Conservation (phyloP, 2,797 vertebrate genomes). For the Scomberomorus guttatus region DNA sequence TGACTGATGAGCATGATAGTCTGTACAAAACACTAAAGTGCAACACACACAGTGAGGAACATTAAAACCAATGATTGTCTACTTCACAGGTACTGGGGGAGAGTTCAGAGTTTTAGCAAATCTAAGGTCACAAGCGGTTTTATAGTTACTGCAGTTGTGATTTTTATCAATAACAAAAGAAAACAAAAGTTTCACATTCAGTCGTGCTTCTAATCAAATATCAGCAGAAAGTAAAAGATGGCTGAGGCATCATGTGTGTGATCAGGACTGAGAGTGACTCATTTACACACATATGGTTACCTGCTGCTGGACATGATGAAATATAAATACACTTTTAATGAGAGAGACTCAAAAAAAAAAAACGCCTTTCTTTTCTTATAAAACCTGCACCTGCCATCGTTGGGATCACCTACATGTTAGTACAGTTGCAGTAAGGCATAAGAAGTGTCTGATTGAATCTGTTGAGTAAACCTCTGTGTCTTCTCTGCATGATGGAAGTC, state of each 20-base stretch:
- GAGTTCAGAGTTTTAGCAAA: constrained; percentile 85
- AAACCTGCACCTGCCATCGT: constrained; percentile 28
- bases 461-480: too few species aligned
- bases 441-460: too few species aligned
- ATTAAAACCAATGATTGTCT: constrained; percentile 87
- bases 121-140: constrained; percentile 65
- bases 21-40: constrained; percentile 11
- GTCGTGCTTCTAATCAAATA: constrained; percentile 22
- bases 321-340: constrained; percentile 28
- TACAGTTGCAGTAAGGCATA: not conserved
- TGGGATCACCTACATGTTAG: constrained; percentile 1
- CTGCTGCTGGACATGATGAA: constrained; percentile 17
- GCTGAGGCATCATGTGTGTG: not conserved
- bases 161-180: not conserved
- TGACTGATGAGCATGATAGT: not conserved
- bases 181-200: constrained; percentile 30
- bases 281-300: constrained; percentile 25
- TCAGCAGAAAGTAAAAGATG: constrained; percentile 10
- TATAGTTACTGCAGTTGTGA: constrained; percentile 54
- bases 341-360: not conserved
- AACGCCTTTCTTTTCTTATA: not conserved
- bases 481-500: too few species aligned
- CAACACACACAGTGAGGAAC: constrained; percentile 24
- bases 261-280: constrained; percentile 12
- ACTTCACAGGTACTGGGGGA: constrained; percentile 71